These are phyloP conservation scores for Hippocampus abdominalis DNA, from an alignment of 2,113 vertebrate species.

Conservation along the genomic window DNA sequence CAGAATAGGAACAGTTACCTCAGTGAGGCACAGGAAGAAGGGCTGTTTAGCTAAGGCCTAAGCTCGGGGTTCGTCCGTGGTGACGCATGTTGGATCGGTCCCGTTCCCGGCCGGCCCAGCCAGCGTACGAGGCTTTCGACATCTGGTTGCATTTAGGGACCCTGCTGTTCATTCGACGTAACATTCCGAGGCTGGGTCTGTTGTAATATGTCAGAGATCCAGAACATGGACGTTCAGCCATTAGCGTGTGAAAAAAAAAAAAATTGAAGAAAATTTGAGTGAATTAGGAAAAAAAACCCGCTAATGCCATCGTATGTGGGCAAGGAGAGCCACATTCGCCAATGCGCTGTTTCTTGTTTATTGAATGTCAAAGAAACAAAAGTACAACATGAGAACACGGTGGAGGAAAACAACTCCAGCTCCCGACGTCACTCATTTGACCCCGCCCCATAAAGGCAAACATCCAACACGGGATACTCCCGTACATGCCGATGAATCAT, in stretches of 20 bases:
- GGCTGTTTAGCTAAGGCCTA: not conserved
- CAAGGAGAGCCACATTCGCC: too few species aligned
- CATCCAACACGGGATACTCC: too few species aligned
- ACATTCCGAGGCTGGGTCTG: not conserved
- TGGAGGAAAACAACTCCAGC: too few species aligned
- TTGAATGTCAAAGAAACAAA: too few species aligned
- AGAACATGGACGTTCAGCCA: not conserved
- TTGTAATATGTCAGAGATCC: not conserved
- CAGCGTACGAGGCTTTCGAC: not conserved
- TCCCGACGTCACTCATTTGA: too few species aligned
- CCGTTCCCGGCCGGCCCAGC: not conserved
- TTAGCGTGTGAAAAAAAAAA: not conserved
- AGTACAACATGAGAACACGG: too few species aligned
- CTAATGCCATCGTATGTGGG: too few species aligned
- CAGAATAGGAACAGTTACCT: not conserved
- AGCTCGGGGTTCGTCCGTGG: not conserved
- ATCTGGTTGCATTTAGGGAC: constrained; percentile 1
- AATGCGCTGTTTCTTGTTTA: too few species aligned
- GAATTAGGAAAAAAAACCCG: too few species aligned
- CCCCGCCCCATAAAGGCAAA: too few species aligned
- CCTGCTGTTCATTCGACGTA: not conserved
- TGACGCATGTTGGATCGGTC: not conserved
- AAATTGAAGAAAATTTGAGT: too few species aligned
- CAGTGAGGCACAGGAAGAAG: not conserved
- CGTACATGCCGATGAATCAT: too few species aligned